These are phyloP conservation scores for Fulica atra DNA, from an alignment of 2,113 vertebrate species.

Conservation along the genomic window DNA sequence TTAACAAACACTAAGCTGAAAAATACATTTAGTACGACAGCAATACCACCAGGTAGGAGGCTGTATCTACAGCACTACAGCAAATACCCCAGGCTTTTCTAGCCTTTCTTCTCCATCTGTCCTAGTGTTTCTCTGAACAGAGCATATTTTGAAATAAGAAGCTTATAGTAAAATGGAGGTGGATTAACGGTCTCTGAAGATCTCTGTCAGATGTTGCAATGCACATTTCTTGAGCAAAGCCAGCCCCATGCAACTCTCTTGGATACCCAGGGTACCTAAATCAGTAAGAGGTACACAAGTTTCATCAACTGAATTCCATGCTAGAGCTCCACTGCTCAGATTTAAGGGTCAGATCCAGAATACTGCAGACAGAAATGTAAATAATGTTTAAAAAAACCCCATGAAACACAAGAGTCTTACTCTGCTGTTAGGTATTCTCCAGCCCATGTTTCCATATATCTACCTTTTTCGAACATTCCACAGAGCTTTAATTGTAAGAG, in stretches of 20 bases:
- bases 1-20: constrained; percentile 20
- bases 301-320: background rate
- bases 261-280: background rate
- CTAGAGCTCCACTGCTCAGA: background rate
- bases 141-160: background rate
- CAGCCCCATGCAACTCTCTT: background rate
- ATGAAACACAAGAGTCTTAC: background rate
- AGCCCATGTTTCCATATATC: background rate
- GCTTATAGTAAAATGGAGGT: background rate
- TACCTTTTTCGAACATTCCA: background rate
- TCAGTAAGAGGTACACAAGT: background rate
- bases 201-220: background rate
- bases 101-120: constrained; percentile 15
- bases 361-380: background rate
- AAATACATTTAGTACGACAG: background rate
- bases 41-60: background rate
- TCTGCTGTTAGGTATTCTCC: background rate
- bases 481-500: background rate
- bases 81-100: background rate
- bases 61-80: background rate
- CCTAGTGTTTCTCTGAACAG: background rate
- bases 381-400: background rate
- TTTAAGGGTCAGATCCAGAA: background rate
- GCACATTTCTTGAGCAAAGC: background rate
- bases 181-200: background rate